Evolutionary conservation across 2,797 vertebrate genomes (phyloP).

Genomic region (Periophthalmus magnuspinnatus): DNA sequence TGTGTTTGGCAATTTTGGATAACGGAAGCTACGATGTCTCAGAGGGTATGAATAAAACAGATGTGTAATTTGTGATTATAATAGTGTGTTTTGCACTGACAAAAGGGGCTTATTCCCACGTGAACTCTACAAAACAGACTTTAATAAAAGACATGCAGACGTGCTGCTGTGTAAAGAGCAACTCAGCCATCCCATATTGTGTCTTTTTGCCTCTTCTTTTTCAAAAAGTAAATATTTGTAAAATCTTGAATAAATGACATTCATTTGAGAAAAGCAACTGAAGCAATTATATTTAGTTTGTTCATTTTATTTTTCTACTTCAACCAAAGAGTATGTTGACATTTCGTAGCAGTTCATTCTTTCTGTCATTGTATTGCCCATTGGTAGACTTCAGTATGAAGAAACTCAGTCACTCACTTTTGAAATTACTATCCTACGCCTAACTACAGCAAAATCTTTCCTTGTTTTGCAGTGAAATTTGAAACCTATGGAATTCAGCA

Average conservation of each 20-base stretch:
- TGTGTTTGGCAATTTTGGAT: slow-evolving; percentile 14
- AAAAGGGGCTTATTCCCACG: slow-evolving; percentile 3
- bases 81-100: slow-evolving; percentile 8
- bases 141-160: neutral
- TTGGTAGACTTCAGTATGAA: neutral
- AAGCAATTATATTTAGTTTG: slow-evolving; percentile 2
- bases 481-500: too few relatives aligned
- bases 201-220: neutral
- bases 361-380: neutral
- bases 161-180: neutral
- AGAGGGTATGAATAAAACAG: slow-evolving; percentile 21
- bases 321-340: too few relatives aligned
- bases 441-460: too few relatives aligned
- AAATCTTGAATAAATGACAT: slow-evolving; percentile 11
- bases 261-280: slow-evolving; percentile 21
- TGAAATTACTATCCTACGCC: neutral
- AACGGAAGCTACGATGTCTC: slow-evolving; percentile 9
- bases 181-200: neutral
- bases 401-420: neutral
- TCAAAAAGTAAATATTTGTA: neutral
- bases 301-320: too few relatives aligned
- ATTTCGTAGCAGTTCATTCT: neutral
- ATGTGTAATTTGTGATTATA: slow-evolving; percentile 16
- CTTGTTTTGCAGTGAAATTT: too few relatives aligned
- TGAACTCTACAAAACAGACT: slow-evolving; percentile 5